Evolutionary conservation across 1,140 invertebrate species (phyloP).

Genomic region (Liolophura sinensis): DNA sequence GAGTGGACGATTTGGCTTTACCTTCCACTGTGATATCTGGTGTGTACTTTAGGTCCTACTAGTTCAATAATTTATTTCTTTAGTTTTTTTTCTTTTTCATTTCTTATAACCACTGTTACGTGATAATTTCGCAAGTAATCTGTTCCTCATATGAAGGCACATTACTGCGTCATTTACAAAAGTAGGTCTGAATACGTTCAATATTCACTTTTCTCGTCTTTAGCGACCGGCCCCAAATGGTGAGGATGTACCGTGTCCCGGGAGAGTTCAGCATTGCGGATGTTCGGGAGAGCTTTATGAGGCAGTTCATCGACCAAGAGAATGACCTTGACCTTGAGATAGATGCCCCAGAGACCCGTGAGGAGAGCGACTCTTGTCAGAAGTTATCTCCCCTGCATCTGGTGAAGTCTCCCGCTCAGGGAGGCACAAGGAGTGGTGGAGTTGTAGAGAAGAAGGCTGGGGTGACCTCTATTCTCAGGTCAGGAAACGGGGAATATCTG

Average conservation of each 20-base stretch:
- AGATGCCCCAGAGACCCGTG: conserved; percentile 36
- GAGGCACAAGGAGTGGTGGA: conserved; percentile 29
- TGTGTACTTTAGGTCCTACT: no score
- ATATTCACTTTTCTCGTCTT: no score
- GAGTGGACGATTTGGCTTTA: no score
- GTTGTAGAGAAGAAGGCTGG: conserved; percentile 47
- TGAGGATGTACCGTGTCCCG: conserved; percentile 90
- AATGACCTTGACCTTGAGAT: conserved; percentile 37
- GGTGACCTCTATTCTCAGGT: conserved; percentile 48
- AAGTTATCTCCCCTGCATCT: conserved; percentile 36
- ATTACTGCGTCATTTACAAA: no score
- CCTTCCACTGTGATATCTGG: no score
- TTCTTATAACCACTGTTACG: no score
- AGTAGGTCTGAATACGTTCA: no score
- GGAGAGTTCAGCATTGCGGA: conserved; percentile 96
- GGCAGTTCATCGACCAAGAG: conserved; percentile 72
- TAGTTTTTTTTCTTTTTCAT: no score
- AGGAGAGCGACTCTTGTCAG: conserved; percentile 28
- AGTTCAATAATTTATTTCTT: no score
- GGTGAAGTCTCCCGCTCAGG: conserved; percentile 30
- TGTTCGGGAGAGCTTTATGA: conserved; percentile 97
- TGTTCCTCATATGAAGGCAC: no score
- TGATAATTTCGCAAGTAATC: no score
- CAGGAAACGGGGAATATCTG: no score
- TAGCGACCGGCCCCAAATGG: conserved; percentile 95